Conservation (phyloP, 2,797 vertebrate genomes). For the Sebastes nivosus region DNA sequence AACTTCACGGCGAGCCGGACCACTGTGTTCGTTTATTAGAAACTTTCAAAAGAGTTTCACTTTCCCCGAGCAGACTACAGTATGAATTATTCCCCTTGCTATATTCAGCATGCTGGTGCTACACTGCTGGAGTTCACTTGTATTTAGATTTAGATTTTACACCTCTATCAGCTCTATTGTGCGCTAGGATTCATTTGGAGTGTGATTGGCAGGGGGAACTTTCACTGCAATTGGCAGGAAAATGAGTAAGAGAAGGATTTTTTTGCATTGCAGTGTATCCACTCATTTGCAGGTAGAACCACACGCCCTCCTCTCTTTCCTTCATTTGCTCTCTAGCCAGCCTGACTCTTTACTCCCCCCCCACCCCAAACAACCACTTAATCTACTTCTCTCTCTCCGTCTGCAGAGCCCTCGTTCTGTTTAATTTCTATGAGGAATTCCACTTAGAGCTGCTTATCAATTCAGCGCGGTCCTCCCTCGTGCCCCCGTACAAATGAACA, state of each 20-base stretch:
- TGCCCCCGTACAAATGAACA: conserved; percentile 14
- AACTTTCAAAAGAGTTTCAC: conserved; percentile 54
- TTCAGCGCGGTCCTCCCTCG: background rate
- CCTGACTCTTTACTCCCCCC: background rate
- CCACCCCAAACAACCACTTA: conserved; percentile 10
- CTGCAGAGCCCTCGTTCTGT: conserved; percentile 20
- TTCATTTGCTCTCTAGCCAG: conserved; percentile 6
- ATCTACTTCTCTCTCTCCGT: conserved; percentile 26
- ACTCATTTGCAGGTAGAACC: conserved; percentile 37
- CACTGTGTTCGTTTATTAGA: conserved; percentile 43
- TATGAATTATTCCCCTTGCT: conserved; percentile 26
- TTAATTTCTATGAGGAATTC: conserved; percentile 42
- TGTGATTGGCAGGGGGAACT: background rate
- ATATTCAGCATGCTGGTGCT: conserved; percentile 11
- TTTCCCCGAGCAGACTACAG: conserved; percentile 39
- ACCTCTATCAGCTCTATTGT: conserved; percentile 13
- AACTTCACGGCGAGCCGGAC: background rate
- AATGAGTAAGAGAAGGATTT: conserved; percentile 4
- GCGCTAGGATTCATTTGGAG: conserved; percentile 11
- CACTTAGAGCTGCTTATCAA: conserved; percentile 23
- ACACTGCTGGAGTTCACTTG: background rate
- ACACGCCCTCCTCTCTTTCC: background rate
- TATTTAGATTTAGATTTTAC: conserved; percentile 16
- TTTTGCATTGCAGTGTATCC: conserved; percentile 1
- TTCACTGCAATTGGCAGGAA: conserved; percentile 1